phyloP scores from a whole-genome alignment of 2,888 invertebrate species.

The Lepidochitona cinerea region DNA sequence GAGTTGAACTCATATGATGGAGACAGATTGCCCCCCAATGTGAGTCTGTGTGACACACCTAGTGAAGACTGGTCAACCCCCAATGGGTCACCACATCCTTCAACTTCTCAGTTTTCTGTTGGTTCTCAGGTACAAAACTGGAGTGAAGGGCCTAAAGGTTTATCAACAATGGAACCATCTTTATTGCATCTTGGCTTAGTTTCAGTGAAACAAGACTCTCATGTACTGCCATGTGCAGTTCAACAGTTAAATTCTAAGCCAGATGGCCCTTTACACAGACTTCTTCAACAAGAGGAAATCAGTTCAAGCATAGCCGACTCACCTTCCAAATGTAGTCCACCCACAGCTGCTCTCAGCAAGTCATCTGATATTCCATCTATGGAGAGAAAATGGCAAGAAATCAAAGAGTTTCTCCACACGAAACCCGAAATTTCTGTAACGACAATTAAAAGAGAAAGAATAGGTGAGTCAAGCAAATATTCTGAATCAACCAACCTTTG shows the following conservation, averaged over 20 bases:
- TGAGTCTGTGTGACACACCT: background rate
- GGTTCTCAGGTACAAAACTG: background rate
- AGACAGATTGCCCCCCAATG: constrained; percentile 12
- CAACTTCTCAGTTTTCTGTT: background rate
- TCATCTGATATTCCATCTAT: constrained; percentile 19
- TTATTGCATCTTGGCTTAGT: background rate
- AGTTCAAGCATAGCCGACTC: constrained; percentile 3
- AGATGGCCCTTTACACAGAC: background rate
- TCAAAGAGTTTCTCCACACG: constrained; percentile 51
- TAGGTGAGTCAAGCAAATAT: constrained; percentile 9
- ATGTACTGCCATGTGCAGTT: background rate
- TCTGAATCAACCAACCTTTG: constrained; percentile 16
- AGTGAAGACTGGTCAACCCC: background rate
- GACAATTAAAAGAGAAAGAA: constrained; percentile 16
- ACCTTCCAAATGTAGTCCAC: background rate
- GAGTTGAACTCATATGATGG: constrained; percentile 41
- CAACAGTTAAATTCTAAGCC: background rate
- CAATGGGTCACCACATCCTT: background rate
- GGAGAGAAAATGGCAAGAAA: constrained; percentile 61
- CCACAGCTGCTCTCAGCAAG: background rate
- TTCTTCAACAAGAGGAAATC: background rate
- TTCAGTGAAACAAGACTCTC: background rate
- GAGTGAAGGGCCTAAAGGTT: background rate
- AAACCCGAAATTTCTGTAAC: background rate
- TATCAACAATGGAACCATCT: background rate